Evolutionary conservation across 2,113 vertebrate genomes (phyloP).

Genomic region (Proteles cristata): DNA sequence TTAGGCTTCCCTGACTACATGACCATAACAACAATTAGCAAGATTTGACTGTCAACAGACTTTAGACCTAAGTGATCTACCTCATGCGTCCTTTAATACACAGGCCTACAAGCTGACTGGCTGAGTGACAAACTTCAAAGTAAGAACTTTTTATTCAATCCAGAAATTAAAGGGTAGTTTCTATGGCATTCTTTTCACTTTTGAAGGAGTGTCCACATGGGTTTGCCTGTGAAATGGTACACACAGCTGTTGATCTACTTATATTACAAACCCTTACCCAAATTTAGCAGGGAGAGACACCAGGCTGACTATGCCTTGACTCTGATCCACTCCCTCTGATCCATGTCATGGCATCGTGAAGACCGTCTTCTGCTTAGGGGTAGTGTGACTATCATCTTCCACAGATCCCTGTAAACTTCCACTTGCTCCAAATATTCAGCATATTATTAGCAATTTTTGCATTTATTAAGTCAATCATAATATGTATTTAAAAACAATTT

Average conservation of each 20-base stretch:
- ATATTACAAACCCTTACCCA: background rate
- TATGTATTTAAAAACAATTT: background rate
- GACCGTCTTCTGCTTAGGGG: background rate
- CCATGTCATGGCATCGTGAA: background rate
- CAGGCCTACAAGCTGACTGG: background rate
- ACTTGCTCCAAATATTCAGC: background rate
- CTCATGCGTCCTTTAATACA: background rate
- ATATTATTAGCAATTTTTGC: background rate
- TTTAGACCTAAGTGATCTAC: background rate
- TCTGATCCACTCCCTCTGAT: background rate
- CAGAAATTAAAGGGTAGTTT: background rate
- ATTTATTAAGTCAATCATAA: constrained; percentile 44
- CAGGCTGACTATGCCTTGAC: background rate
- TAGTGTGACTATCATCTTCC: background rate
- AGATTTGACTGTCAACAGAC: background rate
- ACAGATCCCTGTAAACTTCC: background rate
- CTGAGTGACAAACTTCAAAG: background rate
- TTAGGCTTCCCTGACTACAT: background rate
- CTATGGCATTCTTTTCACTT: background rate
- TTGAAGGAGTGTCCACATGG: background rate
- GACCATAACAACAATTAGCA: background rate
- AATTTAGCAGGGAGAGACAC: background rate
- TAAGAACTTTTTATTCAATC: background rate
- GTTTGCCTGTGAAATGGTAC: background rate
- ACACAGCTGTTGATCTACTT: background rate